These are phyloP conservation scores for Setophaga kirtlandii DNA, from an alignment of 2,113 vertebrate species.

Conservation along the genomic window DNA sequence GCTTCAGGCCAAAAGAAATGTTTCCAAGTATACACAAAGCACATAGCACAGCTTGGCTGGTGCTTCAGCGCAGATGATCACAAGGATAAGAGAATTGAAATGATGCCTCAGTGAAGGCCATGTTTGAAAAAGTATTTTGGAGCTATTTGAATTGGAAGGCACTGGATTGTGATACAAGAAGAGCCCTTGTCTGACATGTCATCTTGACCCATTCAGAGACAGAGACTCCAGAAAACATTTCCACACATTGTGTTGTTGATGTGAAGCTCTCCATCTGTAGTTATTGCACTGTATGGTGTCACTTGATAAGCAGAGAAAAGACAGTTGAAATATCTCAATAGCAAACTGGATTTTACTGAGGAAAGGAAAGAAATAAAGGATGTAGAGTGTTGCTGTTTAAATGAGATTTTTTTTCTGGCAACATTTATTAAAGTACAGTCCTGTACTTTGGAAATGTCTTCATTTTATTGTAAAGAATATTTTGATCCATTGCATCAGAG, in stretches of 20 bases:
- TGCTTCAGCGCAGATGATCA: not conserved
- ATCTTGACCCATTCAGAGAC: not conserved
- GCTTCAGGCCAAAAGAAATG: not conserved
- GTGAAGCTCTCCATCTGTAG: not conserved
- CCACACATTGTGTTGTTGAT: not conserved
- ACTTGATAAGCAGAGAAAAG: not conserved
- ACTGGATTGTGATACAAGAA: not conserved
- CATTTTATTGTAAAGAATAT: not conserved
- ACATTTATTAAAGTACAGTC: not conserved
- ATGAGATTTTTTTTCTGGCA: not conserved
- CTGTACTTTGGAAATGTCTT: not conserved
- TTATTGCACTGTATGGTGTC: not conserved
- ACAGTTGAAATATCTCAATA: not conserved
- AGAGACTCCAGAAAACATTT: not conserved
- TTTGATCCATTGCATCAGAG: not conserved
- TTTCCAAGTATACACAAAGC: not conserved
- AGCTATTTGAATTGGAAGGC: not conserved
- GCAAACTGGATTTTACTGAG: not conserved
- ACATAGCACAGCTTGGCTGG: not conserved
- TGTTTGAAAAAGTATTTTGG: not conserved
- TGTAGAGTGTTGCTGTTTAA: not conserved
- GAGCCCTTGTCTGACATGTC: not conserved
- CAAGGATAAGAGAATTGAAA: not conserved
- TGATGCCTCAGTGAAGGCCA: not conserved
- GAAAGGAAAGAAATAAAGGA: not conserved